A percentile compares a stretch with the other conserved stretches of the same genome.
Evolutionary conservation across 1,140 invertebrate species (phyloP).

Genomic region (Ridgeia piscesae): DNA sequence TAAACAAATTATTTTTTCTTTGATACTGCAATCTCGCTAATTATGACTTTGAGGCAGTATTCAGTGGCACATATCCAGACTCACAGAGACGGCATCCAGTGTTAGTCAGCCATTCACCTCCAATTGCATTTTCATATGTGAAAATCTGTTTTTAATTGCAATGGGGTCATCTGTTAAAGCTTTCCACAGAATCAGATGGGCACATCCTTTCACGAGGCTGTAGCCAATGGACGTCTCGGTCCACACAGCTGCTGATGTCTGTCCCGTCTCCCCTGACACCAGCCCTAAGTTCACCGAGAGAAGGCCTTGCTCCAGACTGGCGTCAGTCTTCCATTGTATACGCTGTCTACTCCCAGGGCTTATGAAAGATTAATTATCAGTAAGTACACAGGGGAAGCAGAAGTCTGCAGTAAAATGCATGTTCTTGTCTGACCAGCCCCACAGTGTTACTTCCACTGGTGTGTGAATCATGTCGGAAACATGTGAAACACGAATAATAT

Average conservation of each 20-base stretch:
- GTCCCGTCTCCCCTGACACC: background rate
- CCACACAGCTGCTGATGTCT: background rate
- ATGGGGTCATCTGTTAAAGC: too few species aligned
- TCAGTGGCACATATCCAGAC: too few species aligned
- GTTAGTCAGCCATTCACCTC: too few species aligned
- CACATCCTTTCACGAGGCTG: background rate
- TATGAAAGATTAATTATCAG: background rate
- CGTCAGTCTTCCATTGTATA: background rate
- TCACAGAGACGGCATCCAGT: too few species aligned
- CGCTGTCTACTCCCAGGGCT: background rate
- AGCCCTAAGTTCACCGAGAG: background rate
- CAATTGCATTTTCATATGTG: too few species aligned
- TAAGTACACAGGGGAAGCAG: background rate
- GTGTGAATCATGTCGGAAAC: background rate
- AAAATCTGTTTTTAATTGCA: too few species aligned
- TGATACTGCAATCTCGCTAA: background rate
- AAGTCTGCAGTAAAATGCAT: background rate
- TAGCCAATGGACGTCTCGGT: background rate
- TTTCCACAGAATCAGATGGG: background rate
- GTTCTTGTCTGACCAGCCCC: background rate
- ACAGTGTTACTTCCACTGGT: background rate
- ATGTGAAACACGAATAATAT: background rate
- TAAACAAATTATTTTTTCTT: background rate
- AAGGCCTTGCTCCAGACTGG: background rate
- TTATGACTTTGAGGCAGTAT: background rate